Percentiles rank a stretch among this genome's conserved stretches.
Evolutionary conservation across 2,113 vertebrate genomes (phyloP).

Genomic region (Myanophis thanlyinensis): DNA sequence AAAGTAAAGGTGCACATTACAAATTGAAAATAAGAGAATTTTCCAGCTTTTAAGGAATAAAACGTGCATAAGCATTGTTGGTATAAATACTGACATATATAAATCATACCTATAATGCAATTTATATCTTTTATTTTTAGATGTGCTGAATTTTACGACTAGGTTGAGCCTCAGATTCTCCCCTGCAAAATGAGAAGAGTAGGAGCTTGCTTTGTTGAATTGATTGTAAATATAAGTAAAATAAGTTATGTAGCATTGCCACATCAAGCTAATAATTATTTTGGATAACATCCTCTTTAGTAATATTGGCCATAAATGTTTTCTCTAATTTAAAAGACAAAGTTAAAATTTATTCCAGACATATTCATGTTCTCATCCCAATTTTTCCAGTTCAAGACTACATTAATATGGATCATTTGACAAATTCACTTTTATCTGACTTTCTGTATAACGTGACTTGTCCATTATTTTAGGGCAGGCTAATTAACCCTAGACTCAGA

Average conservation of each 20-base stretch:
- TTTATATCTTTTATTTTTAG: neutral
- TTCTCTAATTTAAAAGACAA: neutral
- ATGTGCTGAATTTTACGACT: neutral
- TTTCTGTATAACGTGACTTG: neutral
- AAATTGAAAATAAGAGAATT: neutral
- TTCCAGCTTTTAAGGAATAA: neutral
- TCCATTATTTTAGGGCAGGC: neutral
- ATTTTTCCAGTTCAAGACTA: neutral
- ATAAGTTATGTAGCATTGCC: neutral
- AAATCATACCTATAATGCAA: neutral
- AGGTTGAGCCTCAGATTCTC: neutral
- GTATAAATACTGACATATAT: neutral
- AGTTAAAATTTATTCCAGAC: neutral
- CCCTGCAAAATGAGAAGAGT: neutral
- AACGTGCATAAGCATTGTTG: neutral
- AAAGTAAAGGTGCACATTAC: neutral
- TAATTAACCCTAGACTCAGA: neutral
- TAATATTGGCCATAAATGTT: neutral
- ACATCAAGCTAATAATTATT: neutral
- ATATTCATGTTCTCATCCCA: no score
- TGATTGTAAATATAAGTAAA: neutral
- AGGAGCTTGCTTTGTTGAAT: neutral
- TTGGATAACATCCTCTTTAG: neutral
- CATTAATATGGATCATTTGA: neutral
- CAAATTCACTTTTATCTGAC: neutral